Conservation (phyloP, 2,888 invertebrate genomes). For the Gasteruption jaculator region DNA sequence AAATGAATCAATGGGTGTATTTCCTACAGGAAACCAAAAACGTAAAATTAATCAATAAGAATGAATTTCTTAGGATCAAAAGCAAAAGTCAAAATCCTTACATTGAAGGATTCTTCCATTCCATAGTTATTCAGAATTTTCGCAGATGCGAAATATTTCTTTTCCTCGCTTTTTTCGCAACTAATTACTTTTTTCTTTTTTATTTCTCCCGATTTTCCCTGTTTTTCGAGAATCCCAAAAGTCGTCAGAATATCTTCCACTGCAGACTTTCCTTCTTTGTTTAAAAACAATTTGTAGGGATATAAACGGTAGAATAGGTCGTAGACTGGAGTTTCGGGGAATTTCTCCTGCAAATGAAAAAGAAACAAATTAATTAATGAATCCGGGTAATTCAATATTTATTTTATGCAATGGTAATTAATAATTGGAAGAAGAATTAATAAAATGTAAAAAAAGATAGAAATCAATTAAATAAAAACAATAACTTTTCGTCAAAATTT, state of each 20-base stretch:
- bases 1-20: no score
- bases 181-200: slow-evolving; percentile 23
- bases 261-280: slow-evolving; percentile 70
- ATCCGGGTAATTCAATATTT: no score
- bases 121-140: no score
- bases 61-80: no score
- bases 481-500: slow-evolving; percentile 18
- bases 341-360: slow-evolving; percentile 62
- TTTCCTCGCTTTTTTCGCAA: slow-evolving; percentile 43
- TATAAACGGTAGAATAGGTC: slow-evolving; percentile 75
- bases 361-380: no score
- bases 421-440: neutral
- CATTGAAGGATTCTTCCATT: no score
- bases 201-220: slow-evolving; percentile 4
- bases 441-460: neutral
- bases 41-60: no score
- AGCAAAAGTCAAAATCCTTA: no score
- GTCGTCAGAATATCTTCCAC: slow-evolving; percentile 68
- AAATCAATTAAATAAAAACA: slow-evolving; percentile 9
- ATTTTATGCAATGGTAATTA: slow-evolving; percentile 16
- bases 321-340: slow-evolving; percentile 63
- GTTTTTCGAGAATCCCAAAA: slow-evolving; percentile 53
- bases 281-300: slow-evolving; percentile 76
- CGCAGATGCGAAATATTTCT: no score
- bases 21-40: no score